These are phyloP conservation scores for Muricea muricata DNA, from an alignment of 92 coral and sea anemone species.

Conservation along the genomic window DNA sequence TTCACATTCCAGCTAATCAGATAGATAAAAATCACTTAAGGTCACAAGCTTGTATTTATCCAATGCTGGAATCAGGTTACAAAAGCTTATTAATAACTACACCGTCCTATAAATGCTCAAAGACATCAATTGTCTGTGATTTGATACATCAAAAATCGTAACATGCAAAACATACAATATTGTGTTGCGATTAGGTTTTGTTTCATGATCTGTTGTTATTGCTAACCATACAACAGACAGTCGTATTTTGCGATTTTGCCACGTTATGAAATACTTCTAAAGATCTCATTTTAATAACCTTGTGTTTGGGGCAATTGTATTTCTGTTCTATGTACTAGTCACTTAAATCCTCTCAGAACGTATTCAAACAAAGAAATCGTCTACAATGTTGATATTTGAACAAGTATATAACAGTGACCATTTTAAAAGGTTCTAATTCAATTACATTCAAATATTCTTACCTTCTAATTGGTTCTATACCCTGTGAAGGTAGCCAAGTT, in stretches of 20 bases:
- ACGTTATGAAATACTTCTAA: neutral
- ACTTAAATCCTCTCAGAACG: neutral
- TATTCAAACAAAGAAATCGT: neutral
- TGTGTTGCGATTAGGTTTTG: neutral
- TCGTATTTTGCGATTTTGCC: neutral
- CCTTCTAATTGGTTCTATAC: neutral
- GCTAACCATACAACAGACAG: neutral
- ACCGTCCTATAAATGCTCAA: neutral
- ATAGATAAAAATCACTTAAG: neutral
- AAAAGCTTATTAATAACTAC: neutral
- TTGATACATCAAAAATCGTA: neutral
- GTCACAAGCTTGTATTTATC: no score
- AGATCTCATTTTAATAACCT: neutral
- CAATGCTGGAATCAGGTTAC: neutral
- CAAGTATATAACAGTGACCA: neutral
- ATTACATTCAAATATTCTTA: neutral
- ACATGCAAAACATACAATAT: neutral
- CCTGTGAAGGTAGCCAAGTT: no score
- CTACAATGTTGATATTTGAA: neutral
- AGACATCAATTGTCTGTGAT: neutral
- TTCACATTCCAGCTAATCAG: neutral
- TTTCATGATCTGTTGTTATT: neutral
- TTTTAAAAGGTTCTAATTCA: neutral
- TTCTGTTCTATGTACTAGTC: neutral
- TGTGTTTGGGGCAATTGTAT: neutral